Evolutionary conservation across 2,113 vertebrate species (phyloP).

Genomic region (Hippocampus guttulatus): DNA sequence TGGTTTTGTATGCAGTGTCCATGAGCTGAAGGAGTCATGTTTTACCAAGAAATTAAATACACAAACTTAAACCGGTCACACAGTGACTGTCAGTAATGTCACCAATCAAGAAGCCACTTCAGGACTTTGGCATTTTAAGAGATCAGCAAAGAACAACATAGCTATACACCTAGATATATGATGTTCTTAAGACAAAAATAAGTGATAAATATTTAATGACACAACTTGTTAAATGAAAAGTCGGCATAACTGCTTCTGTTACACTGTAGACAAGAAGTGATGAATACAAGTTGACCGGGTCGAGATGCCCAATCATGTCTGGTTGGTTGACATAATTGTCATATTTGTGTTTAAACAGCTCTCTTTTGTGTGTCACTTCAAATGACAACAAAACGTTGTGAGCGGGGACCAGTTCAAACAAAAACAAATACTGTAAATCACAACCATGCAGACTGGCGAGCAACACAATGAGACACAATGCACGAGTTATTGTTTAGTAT

Average conservation of each 20-base stretch:
- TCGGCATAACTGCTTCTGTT: background rate
- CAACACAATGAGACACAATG: background rate
- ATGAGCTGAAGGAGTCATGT: background rate
- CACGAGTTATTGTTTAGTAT: background rate
- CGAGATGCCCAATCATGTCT: background rate
- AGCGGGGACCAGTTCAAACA: background rate
- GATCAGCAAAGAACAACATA: background rate
- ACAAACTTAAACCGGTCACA: background rate
- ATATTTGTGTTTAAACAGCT: slow-evolving; percentile 8
- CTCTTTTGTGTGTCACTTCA: slow-evolving; percentile 10
- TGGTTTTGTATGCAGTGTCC: too few relatives aligned
- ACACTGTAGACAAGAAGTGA: background rate
- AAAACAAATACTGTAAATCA: background rate
- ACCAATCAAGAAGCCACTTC: background rate
- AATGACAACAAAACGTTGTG: background rate
- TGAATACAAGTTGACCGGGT: background rate
- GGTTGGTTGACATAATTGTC: slow-evolving; percentile 42
- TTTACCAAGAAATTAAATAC: background rate
- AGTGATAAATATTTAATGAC: background rate
- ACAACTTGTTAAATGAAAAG: too few relatives aligned
- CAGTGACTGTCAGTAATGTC: background rate
- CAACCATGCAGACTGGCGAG: background rate
- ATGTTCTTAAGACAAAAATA: background rate
- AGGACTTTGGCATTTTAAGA: background rate
- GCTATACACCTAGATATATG: background rate